Evolutionary conservation across 2,113 vertebrate species (phyloP).

Genomic region (Emydura subglobosa): DNA sequence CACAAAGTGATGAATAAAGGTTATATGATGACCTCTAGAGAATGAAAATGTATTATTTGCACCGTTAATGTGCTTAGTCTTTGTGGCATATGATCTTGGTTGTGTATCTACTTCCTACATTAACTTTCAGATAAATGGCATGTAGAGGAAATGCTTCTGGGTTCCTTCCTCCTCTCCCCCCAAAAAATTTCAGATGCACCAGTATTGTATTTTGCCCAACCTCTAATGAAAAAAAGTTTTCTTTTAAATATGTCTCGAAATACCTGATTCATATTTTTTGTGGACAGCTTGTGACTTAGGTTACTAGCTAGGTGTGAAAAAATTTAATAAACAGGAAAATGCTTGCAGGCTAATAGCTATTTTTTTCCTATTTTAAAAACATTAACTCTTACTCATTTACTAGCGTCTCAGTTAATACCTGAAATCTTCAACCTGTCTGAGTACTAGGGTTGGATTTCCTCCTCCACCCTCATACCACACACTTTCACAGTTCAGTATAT

Average conservation of each 20-base stretch:
- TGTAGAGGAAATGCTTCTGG: background rate
- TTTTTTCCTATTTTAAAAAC: background rate
- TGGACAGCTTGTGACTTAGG: background rate
- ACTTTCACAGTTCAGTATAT: background rate
- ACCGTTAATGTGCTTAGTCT: background rate
- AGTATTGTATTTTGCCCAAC: background rate
- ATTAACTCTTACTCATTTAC: background rate
- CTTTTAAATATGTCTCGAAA: background rate
- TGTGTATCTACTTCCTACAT: background rate
- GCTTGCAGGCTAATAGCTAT: background rate
- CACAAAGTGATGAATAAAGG: conserved; percentile 13
- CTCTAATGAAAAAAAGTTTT: background rate
- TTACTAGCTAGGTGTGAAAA: conserved; percentile 3
- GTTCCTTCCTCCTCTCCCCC: background rate
- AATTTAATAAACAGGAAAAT: background rate
- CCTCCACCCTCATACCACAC: accelerated
- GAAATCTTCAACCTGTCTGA: background rate
- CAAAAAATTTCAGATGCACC: background rate
- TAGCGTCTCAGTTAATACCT: background rate
- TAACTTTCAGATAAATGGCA: conserved; percentile 21
- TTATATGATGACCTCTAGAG: background rate
- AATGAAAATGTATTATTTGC: conserved; percentile 23
- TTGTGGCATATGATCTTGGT: background rate
- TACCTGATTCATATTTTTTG: background rate
- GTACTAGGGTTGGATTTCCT: background rate